Conservation (phyloP, 2,113 vertebrate genomes). For the Bos indicus region DNA sequence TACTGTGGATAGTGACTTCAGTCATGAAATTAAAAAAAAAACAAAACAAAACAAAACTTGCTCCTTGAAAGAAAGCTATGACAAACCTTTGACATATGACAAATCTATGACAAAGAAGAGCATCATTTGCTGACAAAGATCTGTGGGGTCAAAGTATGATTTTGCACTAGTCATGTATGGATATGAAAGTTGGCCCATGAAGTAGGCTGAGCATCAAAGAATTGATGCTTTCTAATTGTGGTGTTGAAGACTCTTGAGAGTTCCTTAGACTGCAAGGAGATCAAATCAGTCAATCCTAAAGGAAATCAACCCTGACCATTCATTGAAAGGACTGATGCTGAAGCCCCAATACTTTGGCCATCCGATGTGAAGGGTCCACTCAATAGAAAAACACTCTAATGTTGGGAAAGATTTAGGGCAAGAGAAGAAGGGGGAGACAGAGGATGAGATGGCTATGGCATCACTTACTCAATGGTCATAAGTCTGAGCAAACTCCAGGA, state of each 20-base stretch:
- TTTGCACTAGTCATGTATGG: not conserved
- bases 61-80: not conserved
- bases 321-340: not conserved
- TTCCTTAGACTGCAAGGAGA: not conserved
- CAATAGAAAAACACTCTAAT: not conserved
- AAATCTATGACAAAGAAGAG: not conserved
- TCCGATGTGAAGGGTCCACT: not conserved
- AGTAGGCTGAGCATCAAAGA: not conserved
- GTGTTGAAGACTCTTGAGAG: not conserved
- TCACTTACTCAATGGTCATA: not conserved
- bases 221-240: not conserved
- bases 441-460: not conserved
- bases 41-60: not conserved
- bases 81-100: not conserved
- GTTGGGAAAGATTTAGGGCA: not conserved
- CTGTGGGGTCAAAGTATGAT: not conserved
- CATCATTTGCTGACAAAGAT: not conserved
- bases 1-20: not conserved
- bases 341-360: not conserved
- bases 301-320: not conserved
- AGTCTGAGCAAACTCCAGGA: not conserved
- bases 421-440: not conserved
- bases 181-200: not conserved
- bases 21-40: not conserved
- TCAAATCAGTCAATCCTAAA: not conserved